phyloP scores from a whole-genome alignment of 2,797 vertebrate genomes.

The Enteromius radiatus region DNA sequence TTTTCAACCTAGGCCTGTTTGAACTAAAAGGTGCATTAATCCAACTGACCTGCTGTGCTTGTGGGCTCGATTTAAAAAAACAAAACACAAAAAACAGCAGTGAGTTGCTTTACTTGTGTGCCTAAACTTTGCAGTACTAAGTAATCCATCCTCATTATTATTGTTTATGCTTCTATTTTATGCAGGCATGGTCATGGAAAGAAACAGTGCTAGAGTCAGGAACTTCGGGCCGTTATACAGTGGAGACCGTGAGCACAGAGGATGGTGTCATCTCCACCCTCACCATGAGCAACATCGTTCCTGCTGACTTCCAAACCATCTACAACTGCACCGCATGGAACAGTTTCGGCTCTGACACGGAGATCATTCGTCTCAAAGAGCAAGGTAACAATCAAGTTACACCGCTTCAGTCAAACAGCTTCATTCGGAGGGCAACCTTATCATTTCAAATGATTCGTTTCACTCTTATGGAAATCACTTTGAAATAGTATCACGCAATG shows the following conservation, averaged over 20 bases:
- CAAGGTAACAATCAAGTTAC: conserved; percentile 84
- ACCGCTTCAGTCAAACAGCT: background rate
- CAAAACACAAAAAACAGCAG: background rate
- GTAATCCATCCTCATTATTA: background rate
- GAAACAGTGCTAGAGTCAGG: conserved; percentile 97
- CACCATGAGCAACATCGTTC: conserved; percentile 98
- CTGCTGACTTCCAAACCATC: conserved; percentile 97
- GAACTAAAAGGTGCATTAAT: conserved; percentile 3
- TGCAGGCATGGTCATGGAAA: conserved; percentile 99
- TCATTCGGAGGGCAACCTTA: no score
- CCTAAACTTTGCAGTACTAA: conserved; percentile 37
- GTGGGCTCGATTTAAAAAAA: background rate
- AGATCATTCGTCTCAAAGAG: conserved; percentile 98
- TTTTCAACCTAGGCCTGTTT: background rate
- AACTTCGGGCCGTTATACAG: conserved; percentile 95
- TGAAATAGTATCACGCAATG: no score
- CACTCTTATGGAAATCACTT: no score
- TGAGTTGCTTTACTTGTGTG: conserved; percentile 4
- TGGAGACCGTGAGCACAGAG: conserved; percentile 96
- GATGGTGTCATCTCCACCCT: conserved; percentile 97
- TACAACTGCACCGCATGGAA: conserved; percentile 99
- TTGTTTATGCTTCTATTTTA: background rate
- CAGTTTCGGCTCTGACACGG: conserved; percentile 98
- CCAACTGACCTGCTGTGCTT: conserved; percentile 21
- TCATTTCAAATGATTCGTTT: no score